Conservation (phyloP, 2,797 vertebrate species). For the Sebastes flavidus region DNA sequence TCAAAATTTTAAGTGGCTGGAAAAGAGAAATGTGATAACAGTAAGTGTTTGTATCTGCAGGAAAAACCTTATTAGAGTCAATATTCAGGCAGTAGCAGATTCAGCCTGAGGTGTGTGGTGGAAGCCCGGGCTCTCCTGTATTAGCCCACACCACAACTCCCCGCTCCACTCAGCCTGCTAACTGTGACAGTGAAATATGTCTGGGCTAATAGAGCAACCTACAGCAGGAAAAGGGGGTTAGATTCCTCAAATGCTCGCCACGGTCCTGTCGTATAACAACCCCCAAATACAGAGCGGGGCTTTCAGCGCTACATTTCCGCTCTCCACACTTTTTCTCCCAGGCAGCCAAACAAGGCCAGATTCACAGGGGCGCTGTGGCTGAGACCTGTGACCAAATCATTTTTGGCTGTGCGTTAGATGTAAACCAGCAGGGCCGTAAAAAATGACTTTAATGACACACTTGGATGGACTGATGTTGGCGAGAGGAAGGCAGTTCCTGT, state of each 20-base stretch:
- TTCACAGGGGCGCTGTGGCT: constrained; percentile 6
- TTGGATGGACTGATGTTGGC: not conserved
- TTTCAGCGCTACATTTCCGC: constrained; percentile 65
- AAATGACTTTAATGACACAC: constrained; percentile 6
- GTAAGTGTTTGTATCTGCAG: constrained; percentile 37
- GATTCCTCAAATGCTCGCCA: constrained; percentile 66
- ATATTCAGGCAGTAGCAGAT: constrained; percentile 13
- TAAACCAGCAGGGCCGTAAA: not conserved
- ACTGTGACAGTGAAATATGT: constrained; percentile 77
- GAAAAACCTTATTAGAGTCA: constrained; percentile 30
- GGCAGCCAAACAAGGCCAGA: constrained; percentile 37
- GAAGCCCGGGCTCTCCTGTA: constrained; percentile 15
- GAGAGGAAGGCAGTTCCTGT: not conserved
- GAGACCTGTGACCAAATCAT: constrained; percentile 34
- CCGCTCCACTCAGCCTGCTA: constrained; percentile 40
- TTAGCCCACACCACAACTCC: constrained; percentile 33
- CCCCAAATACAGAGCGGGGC: constrained; percentile 47
- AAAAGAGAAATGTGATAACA: constrained; percentile 53
- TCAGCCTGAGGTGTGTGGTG: constrained; percentile 40
- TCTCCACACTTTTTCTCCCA: constrained; percentile 20
- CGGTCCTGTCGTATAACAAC: constrained; percentile 63
- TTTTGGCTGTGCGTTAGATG: constrained; percentile 19
- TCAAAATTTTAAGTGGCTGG: constrained; percentile 66
- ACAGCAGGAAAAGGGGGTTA: constrained; percentile 68
- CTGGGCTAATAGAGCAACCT: constrained; percentile 68